Evolutionary conservation across 2,888 invertebrate species (phyloP).

Genomic region (Drosophila neonasuta): DNA sequence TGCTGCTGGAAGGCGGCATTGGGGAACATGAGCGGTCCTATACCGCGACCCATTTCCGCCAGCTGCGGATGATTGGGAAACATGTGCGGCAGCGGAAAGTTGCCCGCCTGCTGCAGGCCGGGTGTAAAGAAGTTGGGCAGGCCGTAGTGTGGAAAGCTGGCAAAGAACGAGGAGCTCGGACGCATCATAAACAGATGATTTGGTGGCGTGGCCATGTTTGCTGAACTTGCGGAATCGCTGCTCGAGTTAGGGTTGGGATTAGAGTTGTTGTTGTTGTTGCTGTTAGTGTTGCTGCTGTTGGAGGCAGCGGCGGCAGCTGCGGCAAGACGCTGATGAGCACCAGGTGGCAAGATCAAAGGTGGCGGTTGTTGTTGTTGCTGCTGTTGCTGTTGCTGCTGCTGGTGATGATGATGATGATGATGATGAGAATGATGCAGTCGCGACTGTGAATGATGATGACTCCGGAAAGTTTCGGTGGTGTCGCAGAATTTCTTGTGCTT

Average conservation of each 20-base stretch:
- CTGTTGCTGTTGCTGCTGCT: slow-evolving; percentile 74
- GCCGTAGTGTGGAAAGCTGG: slow-evolving; percentile 84
- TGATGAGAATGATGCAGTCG: slow-evolving; percentile 59
- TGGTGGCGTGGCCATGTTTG: slow-evolving; percentile 83
- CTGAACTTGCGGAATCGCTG: slow-evolving; percentile 54
- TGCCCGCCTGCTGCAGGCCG: slow-evolving; percentile 80
- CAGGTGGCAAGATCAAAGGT: slow-evolving; percentile 36
- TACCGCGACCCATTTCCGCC: slow-evolving; percentile 82
- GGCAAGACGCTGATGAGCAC: slow-evolving; percentile 44
- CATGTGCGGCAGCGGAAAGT: slow-evolving; percentile 83
- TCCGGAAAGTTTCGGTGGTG: slow-evolving; percentile 84
- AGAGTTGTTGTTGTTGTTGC: not conserved
- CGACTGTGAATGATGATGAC: slow-evolving; percentile 16
- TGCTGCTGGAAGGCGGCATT: slow-evolving; percentile 63
- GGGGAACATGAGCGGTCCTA: slow-evolving; percentile 77
- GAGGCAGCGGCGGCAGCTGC: slow-evolving; percentile 72
- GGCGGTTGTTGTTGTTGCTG: slow-evolving; percentile 51
- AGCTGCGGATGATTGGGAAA: slow-evolving; percentile 84
- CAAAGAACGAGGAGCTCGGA: slow-evolving; percentile 86
- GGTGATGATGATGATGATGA: slow-evolving; percentile 33
- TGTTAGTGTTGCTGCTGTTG: not conserved
- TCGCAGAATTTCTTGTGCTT: slow-evolving; percentile 99
- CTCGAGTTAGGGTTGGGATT: slow-evolving; percentile 35
- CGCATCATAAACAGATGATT: slow-evolving; percentile 89
- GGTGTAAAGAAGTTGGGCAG: slow-evolving; percentile 85